A percentile compares a stretch with the other conserved stretches of the same genome.
These are phyloP conservation scores for Arvicola amphibius DNA, from an alignment of 2,797 vertebrate species.

Conservation along the genomic window DNA sequence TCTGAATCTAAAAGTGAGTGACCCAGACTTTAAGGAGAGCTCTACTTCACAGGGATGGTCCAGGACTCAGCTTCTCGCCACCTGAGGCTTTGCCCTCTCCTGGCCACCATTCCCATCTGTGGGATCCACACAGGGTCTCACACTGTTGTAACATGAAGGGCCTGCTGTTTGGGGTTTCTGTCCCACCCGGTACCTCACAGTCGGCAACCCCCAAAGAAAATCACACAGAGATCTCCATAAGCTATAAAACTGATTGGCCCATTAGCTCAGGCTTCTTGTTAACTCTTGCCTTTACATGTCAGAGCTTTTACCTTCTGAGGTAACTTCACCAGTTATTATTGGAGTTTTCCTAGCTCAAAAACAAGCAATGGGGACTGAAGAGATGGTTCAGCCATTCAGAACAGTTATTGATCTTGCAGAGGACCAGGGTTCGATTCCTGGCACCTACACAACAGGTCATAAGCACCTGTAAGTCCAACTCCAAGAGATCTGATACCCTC, in stretches of 20 bases:
- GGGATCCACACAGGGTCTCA: background rate
- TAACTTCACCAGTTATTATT: background rate
- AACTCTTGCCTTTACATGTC: background rate
- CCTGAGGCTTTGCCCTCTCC: background rate
- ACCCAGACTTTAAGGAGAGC: background rate
- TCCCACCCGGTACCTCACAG: no score
- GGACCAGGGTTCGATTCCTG: background rate
- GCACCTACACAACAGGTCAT: background rate
- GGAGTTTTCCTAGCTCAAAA: constrained; percentile 1
- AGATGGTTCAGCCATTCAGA: background rate
- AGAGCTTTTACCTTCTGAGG: background rate
- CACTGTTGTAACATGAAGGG: no score
- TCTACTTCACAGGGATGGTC: background rate
- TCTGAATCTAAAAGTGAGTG: background rate
- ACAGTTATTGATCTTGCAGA: background rate
- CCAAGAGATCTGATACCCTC: background rate
- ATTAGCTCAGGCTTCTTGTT: no score
- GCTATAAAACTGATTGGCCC: no score
- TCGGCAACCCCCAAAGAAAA: no score
- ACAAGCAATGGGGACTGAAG: background rate
- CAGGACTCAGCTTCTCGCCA: no score
- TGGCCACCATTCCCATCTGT: background rate
- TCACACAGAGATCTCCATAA: no score
- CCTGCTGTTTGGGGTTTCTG: no score
- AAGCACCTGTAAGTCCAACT: background rate